Percentiles rank a stretch among this genome's conserved stretches.
These are phyloP conservation scores for Aythya baeri DNA, from an alignment of 2,113 vertebrate genomes.

Conservation along the genomic window DNA sequence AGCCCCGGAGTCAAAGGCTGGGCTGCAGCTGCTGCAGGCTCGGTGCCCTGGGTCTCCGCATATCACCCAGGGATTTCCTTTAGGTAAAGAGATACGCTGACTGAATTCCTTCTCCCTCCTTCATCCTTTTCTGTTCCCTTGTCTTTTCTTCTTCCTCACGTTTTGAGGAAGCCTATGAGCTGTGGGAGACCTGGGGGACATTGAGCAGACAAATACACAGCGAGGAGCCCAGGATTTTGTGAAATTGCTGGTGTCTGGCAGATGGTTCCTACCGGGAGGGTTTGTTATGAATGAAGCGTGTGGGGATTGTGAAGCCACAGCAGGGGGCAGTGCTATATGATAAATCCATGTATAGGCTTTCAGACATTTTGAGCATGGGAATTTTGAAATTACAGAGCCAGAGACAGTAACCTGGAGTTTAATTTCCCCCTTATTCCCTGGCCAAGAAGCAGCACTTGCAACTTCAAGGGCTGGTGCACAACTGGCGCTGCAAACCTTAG, in stretches of 20 bases:
- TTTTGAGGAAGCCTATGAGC: neutral
- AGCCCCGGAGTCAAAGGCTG: slow-evolving; percentile 14
- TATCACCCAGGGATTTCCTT: neutral
- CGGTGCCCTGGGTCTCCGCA: slow-evolving; percentile 19
- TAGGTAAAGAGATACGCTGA: neutral
- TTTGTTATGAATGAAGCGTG: neutral
- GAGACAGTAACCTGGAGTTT: rapidly evolving
- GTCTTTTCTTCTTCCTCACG: neutral
- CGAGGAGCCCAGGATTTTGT: rapidly evolving
- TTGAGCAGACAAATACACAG: rapidly evolving
- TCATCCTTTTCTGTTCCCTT: neutral
- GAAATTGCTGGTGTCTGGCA: neutral
- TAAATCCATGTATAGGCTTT: neutral
- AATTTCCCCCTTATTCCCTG: neutral
- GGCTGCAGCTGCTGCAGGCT: slow-evolving; percentile 53
- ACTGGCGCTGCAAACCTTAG: neutral
- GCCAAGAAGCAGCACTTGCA: neutral
- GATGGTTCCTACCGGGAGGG: neutral
- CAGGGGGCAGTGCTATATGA: slow-evolving; percentile 69
- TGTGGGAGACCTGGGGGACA: neutral
- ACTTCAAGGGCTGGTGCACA: neutral
- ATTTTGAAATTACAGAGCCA: neutral
- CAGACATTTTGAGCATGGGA: neutral
- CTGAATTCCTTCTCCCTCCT: neutral
- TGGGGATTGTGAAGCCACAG: slow-evolving; percentile 25